Conservation (phyloP, 2,113 vertebrate species). For the Deroptyus accipitrinus region DNA sequence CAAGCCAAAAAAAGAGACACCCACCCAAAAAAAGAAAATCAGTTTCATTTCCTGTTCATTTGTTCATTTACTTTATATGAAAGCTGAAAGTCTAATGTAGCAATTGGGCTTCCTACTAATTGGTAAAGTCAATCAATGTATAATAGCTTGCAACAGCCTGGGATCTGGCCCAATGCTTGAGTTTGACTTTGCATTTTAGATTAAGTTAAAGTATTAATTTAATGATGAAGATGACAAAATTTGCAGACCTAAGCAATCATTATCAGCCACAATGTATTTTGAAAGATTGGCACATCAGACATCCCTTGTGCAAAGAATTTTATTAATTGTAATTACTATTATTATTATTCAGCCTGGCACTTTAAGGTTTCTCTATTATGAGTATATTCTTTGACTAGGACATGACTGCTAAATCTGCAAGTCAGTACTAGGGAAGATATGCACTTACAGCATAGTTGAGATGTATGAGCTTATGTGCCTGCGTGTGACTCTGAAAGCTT, state of each 20-base stretch:
- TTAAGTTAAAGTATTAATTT: neutral
- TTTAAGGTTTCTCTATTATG: neutral
- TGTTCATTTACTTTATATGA: neutral
- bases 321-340: conserved; percentile 24
- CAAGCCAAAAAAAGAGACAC: neutral
- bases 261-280: neutral
- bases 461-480: neutral
- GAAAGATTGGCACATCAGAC: neutral
- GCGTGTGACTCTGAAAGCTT: conserved; percentile 46
- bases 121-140: neutral
- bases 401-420: conserved; percentile 44
- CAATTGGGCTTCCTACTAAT: neutral
- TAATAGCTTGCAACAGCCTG: neutral
- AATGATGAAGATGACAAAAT: neutral
- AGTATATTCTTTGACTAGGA: conserved; percentile 37
- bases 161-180: neutral
- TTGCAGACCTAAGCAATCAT: neutral
- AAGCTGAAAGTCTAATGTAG: neutral
- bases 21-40: neutral
- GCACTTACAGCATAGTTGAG: conserved; percentile 17
- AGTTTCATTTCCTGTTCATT: neutral
- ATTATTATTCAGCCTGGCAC: neutral
- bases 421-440: conserved; percentile 24
- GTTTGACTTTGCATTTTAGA: neutral
- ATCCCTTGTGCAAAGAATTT: neutral